Percentiles rank a stretch among this genome's conserved stretches.
Conservation (phyloP, 2,888 invertebrate genomes). For the Tipula helvola region DNA sequence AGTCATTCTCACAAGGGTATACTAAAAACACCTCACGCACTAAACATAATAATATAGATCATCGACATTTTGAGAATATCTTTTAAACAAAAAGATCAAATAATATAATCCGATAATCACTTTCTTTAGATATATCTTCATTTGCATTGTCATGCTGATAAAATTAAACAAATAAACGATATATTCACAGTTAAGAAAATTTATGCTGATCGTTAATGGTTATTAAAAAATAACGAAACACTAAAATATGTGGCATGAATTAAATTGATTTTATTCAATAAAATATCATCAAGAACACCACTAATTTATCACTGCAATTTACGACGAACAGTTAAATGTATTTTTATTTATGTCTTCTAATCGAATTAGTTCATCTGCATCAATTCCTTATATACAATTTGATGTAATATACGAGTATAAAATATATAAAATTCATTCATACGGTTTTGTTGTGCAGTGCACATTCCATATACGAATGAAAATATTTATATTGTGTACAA, state of each 20-base stretch:
- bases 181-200: background rate
- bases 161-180: background rate
- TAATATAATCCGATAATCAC: background rate
- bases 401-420: background rate
- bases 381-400: background rate
- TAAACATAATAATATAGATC: background rate
- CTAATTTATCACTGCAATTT: background rate
- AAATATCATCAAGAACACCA: background rate
- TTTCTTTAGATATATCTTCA: background rate
- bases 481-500: background rate
- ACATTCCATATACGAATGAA: background rate
- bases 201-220: background rate
- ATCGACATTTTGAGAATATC: background rate
- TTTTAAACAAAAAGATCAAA: background rate
- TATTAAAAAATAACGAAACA: background rate
- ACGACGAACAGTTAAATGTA: background rate
- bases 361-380: constrained; percentile 4
- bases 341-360: background rate
- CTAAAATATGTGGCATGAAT: background rate
- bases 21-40: too few species aligned
- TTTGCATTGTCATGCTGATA: background rate
- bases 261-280: background rate
- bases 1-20: background rate
- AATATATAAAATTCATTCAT: background rate
- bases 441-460: background rate